Conservation (phyloP, 2,888 invertebrate species). For the Polydesmus complanatus region DNA sequence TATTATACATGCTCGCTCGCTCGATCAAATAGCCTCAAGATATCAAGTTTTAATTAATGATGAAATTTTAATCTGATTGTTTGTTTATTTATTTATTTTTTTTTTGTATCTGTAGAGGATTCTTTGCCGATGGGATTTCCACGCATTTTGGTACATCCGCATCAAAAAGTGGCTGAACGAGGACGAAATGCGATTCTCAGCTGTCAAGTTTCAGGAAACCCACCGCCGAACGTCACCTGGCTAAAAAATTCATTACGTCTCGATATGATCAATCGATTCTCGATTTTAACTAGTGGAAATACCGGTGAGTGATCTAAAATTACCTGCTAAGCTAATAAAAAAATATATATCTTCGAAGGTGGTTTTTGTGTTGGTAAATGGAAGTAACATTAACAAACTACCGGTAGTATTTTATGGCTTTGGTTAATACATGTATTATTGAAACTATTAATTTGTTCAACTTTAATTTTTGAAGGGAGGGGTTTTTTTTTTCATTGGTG, state of each 20-base stretch:
- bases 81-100: constrained; percentile 11
- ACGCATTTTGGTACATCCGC: constrained; percentile 68
- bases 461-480: too few species aligned
- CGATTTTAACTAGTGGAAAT: constrained; percentile 62
- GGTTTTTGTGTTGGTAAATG: too few species aligned
- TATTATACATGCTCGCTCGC: background rate
- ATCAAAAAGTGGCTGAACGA: constrained; percentile 88
- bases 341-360: too few species aligned
- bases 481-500: too few species aligned
- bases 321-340: too few species aligned
- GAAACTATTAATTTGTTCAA: too few species aligned
- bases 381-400: too few species aligned
- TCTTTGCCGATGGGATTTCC: constrained; percentile 88
- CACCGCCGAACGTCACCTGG: constrained; percentile 71
- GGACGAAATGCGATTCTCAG: constrained; percentile 79
- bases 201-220: constrained; percentile 76
- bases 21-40: background rate
- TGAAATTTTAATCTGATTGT: background rate
- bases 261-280: constrained; percentile 68
- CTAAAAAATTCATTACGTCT: constrained; percentile 83
- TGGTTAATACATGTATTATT: too few species aligned
- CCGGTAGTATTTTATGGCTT: too few species aligned
- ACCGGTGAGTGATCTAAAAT: constrained; percentile 43
- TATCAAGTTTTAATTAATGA: background rate
- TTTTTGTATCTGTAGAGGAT: constrained; percentile 47